A percentile compares a stretch with the other conserved stretches of the same genome.
phyloP scores from a whole-genome alignment of 2,888 invertebrate genomes.

The Clusia tigrina region DNA sequence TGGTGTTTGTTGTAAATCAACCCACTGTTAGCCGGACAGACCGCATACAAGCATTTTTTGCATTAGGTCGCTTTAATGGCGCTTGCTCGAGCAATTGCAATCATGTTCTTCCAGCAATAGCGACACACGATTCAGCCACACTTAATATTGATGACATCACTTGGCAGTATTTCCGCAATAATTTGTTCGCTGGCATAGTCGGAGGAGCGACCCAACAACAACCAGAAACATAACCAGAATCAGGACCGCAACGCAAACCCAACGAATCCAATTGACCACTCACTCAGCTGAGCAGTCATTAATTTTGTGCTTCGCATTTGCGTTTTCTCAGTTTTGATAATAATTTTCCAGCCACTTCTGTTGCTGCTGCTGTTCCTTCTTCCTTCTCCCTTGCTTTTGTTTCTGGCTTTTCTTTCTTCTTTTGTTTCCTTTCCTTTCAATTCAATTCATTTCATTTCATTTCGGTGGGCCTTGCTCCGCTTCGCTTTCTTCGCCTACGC shows the following conservation, averaged over 20 bases:
- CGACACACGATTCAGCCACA: neutral
- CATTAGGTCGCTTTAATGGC: too few species aligned
- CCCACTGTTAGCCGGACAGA: too few species aligned
- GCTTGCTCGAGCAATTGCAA: too few species aligned
- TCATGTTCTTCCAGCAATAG: neutral
- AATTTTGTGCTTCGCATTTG: neutral
- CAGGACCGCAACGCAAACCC: neutral
- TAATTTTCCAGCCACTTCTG: conserved; percentile 20
- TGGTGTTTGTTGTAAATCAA: too few species aligned
- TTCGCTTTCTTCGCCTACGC: conserved; percentile 1
- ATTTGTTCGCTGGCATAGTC: neutral
- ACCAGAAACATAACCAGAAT: neutral
- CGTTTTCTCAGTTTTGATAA: neutral
- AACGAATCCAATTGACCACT: neutral
- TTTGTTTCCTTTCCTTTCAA: too few species aligned
- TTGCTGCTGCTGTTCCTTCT: conserved; percentile 26
- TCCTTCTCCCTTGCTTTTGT: too few species aligned
- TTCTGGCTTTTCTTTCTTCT: too few species aligned
- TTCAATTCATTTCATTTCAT: conserved; percentile 11
- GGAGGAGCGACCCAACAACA: neutral
- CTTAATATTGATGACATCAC: neutral
- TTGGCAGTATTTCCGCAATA: neutral
- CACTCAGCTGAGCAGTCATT: neutral
- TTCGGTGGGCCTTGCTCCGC: neutral
- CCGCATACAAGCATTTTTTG: too few species aligned